Evolutionary conservation across 2,888 invertebrate genomes (phyloP), one percentile per base, ranked within the genome.

Genomic region (Caradrina kadenii): DNA sequence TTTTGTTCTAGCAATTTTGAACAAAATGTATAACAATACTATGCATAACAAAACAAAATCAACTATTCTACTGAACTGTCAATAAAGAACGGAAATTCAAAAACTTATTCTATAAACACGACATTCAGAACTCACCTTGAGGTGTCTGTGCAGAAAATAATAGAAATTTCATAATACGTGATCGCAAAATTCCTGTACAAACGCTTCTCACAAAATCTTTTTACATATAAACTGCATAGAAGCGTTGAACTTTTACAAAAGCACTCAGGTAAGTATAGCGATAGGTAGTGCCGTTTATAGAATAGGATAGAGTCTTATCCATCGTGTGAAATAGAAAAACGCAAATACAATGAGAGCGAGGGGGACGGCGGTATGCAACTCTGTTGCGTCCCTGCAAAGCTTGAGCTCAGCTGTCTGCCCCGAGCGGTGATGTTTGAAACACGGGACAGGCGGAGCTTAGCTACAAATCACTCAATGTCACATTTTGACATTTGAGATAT

Each of bases 401-500:
- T 94, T 93, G 91, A 92, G 93, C 94, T 95, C 95, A 96, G 95
- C 95, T 96, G 95, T 95, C 95, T 94, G 93, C 93, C 89, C 92
- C 88, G 91, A 91, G 94, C 95, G 94, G 94, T 96, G 96, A 96
- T 96, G 96, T 96, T 96, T 96, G 96, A 96, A 96, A 96, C 96
- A 94, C 95, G 93, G 96, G 96, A 96, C 96, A 96, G 96, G 96
- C 96, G 96, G 96, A 94, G 96, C 96, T 95, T 95, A 96, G 95
- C 96, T 93, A 96, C 96, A 96, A 96, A 96, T 96, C 96, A 96
- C 96, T 96, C 96, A 96, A 93, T 94, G 96, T 96, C 96, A 96
- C 95, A 93, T 96, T 96, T 96, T 96, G 96, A 96, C 96, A 94
- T 95, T 95, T 95, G 96, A 96, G 96, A 96, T 96, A 96, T 96